Conservation (phyloP, 2,113 vertebrate genomes). For the Pogona vitticeps region DNA sequence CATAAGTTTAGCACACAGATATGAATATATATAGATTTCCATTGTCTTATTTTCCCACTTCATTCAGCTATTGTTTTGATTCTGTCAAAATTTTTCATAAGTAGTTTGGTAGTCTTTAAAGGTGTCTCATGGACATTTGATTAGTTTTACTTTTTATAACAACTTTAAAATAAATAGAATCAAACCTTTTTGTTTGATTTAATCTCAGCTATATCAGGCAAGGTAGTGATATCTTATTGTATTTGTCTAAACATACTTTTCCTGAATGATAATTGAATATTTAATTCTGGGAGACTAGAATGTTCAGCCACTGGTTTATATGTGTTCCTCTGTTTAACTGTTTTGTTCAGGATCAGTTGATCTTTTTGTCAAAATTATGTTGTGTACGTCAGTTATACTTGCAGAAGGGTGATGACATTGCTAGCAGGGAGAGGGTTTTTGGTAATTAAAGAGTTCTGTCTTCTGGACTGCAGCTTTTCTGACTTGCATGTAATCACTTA, state of each 20-base stretch:
- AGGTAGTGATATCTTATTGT: background rate
- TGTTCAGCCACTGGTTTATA: background rate
- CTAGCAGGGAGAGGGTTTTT: too few species aligned
- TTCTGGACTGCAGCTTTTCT: too few species aligned
- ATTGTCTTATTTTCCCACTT: background rate
- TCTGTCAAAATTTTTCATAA: background rate
- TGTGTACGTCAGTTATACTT: too few species aligned
- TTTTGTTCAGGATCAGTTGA: background rate
- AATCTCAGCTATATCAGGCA: too few species aligned
- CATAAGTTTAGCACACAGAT: background rate
- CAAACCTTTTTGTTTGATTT: too few species aligned
- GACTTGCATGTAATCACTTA: too few species aligned
- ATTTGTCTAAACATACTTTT: background rate
- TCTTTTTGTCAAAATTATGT: background rate
- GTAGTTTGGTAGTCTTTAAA: background rate
- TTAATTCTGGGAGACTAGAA: background rate
- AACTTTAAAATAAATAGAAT: too few species aligned
- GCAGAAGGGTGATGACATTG: too few species aligned
- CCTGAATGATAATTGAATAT: background rate
- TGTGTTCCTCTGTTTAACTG: background rate
- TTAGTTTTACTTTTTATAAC: background rate
- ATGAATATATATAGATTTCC: too few species aligned
- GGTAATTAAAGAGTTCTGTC: too few species aligned
- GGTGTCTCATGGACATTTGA: background rate
- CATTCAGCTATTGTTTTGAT: background rate